These are phyloP conservation scores for Pogonomyrmex californicus DNA, from an alignment of 1,140 invertebrate species.

Conservation along the genomic window DNA sequence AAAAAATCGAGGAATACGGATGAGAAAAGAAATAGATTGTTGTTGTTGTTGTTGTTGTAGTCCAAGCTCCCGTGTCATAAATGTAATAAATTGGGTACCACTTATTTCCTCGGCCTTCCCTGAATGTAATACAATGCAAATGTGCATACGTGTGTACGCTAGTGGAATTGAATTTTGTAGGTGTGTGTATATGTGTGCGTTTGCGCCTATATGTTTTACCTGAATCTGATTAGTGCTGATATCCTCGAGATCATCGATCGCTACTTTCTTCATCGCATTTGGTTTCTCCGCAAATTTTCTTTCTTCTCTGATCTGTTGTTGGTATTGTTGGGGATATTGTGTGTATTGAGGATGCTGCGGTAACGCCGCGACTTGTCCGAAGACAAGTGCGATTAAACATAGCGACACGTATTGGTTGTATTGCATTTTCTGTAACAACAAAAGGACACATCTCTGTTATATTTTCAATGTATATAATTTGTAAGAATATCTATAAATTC, in stretches of 20 bases:
- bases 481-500: background rate
- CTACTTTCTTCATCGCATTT: conserved; percentile 95
- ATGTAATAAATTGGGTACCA: background rate
- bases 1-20: background rate
- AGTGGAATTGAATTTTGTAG: background rate
- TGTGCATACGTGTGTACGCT: background rate
- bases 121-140: background rate
- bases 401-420: conserved; percentile 81
- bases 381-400: conserved; percentile 82
- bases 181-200: background rate
- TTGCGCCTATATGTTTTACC: conserved; percentile 79
- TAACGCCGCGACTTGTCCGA: conserved; percentile 82
- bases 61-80: background rate
- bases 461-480: background rate
- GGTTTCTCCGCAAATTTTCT: conserved; percentile 95
- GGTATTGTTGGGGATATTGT: conserved; percentile 85
- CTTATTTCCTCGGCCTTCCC: background rate
- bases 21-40: background rate
- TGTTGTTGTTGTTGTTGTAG: background rate
- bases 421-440: conserved; percentile 78
- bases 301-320: conserved; percentile 86
- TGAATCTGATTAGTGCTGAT: conserved; percentile 93
- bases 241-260: conserved; percentile 93
- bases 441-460: background rate
- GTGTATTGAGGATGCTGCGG: conserved; percentile 82